A percentile compares a stretch with the other conserved stretches of the same genome.
Conservation (phyloP, 2,888 invertebrate species). For the Norana najaformis region DNA sequence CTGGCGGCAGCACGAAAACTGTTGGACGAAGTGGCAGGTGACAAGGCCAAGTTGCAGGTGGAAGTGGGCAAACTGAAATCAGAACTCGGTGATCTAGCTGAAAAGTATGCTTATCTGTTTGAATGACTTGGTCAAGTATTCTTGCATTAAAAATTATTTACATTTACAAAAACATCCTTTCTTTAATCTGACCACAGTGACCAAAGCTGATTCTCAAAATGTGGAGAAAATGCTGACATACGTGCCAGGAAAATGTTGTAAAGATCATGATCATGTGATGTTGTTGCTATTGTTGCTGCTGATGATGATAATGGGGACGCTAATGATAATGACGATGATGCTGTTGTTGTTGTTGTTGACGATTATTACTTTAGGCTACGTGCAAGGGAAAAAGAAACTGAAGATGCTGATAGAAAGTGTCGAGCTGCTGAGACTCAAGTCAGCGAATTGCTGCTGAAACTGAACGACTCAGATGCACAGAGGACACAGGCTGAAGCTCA, state of each 20-base stretch:
- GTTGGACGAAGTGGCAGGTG: slow-evolving; percentile 87
- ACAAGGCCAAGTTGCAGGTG: slow-evolving; percentile 90
- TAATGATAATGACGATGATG: no score
- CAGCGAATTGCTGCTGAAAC: slow-evolving; percentile 52
- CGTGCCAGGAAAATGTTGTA: neutral
- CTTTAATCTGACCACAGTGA: neutral
- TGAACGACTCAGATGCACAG: slow-evolving; percentile 64
- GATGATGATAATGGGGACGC: neutral
- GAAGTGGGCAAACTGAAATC: slow-evolving; percentile 69
- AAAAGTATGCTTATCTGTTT: slow-evolving; percentile 53
- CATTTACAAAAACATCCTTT: neutral
- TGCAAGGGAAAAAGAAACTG: slow-evolving; percentile 14
- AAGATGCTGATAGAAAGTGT: slow-evolving; percentile 73
- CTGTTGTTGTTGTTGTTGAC: no score
- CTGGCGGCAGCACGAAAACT: slow-evolving; percentile 85
- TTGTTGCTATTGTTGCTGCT: neutral
- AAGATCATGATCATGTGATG: neutral
- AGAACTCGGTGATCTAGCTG: slow-evolving; percentile 55
- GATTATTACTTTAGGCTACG: slow-evolving; percentile 19
- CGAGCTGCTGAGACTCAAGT: slow-evolving; percentile 47
- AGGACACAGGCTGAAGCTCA: slow-evolving; percentile 63
- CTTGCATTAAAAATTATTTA: neutral
- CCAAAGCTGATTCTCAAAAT: neutral
- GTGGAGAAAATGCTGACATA: neutral
- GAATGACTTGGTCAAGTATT: neutral